Percentiles rank a stretch among this genome's conserved stretches.
Conservation (phyloP, 2,113 vertebrate species). For the Ahaetulla prasina region DNA sequence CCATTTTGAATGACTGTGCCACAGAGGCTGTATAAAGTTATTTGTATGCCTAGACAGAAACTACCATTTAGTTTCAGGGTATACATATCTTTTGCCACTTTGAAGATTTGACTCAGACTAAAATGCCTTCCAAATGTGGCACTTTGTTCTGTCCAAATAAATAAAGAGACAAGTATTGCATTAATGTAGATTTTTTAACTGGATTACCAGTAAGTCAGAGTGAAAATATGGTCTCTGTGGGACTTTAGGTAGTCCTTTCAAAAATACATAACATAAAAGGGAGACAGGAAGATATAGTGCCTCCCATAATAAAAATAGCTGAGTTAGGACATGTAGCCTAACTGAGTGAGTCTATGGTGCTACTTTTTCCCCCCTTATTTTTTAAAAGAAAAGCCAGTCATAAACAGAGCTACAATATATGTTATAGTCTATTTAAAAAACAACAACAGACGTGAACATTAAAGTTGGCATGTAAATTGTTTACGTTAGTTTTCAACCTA, state of each 20-base stretch:
- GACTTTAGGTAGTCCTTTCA: slow-evolving; percentile 71
- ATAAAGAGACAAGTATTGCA: slow-evolving; percentile 79
- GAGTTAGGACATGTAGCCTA: slow-evolving; percentile 42
- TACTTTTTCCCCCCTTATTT: background rate
- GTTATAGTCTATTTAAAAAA: slow-evolving; percentile 48
- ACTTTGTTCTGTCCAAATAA: slow-evolving; percentile 64
- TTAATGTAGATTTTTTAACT: slow-evolving; percentile 85
- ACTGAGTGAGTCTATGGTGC: slow-evolving; percentile 26
- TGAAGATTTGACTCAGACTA: slow-evolving; percentile 61
- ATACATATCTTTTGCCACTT: slow-evolving; percentile 59
- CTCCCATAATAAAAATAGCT: slow-evolving; percentile 37
- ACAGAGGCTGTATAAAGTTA: slow-evolving; percentile 64
- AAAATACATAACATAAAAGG: slow-evolving; percentile 53
- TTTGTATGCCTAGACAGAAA: slow-evolving; percentile 54
- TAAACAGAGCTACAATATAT: background rate
- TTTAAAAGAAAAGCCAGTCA: background rate
- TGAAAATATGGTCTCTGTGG: slow-evolving; percentile 77
- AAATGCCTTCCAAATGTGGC: slow-evolving; percentile 65
- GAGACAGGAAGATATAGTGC: slow-evolving; percentile 46
- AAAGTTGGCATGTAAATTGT: slow-evolving; percentile 27
- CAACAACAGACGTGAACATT: slow-evolving; percentile 1
- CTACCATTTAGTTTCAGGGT: slow-evolving; percentile 52
- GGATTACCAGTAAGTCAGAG: slow-evolving; percentile 78
- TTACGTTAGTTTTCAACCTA: slow-evolving; percentile 10
- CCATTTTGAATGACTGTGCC: slow-evolving; percentile 62